phyloP scores from a whole-genome alignment of 1,140 invertebrate species.

The Drosophila mayri region DNA sequence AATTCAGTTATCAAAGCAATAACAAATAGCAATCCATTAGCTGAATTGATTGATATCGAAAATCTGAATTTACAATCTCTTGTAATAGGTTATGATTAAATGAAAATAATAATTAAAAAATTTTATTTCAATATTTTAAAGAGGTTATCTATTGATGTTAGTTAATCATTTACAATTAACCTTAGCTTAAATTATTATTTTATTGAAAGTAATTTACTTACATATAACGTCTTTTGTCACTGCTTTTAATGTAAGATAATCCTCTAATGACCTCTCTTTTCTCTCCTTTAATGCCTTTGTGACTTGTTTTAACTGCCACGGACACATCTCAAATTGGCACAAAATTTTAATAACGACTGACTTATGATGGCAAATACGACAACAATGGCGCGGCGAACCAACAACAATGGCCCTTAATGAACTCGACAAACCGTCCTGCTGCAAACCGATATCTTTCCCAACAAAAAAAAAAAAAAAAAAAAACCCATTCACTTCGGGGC shows the following conservation, averaged over 20 bases:
- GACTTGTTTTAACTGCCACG: constrained; percentile 26
- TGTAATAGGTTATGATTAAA: too few relatives aligned
- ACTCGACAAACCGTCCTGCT: constrained; percentile 41
- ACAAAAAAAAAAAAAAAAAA: neutral
- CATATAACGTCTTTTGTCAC: neutral
- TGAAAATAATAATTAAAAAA: too few relatives aligned
- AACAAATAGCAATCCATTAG: too few relatives aligned
- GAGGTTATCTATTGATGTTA: too few relatives aligned
- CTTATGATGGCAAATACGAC: constrained; percentile 61
- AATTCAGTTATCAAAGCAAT: too few relatives aligned
- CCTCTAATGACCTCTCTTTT: constrained; percentile 51
- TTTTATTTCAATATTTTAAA: too few relatives aligned
- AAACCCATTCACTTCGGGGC: constrained; percentile 5
- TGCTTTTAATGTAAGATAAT: constrained; percentile 29
- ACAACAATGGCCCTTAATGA: constrained; percentile 76
- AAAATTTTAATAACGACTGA: constrained; percentile 75
- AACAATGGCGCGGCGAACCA: constrained; percentile 39
- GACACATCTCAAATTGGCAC: constrained; percentile 70
- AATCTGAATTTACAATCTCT: too few relatives aligned
- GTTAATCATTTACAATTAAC: too few relatives aligned
- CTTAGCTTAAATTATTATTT: neutral
- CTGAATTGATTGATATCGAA: too few relatives aligned
- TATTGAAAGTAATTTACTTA: neutral
- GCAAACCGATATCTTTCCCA: constrained; percentile 56
- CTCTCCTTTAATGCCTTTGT: constrained; percentile 62